Base-by-base conservation (phyloP, 2,113 vertebrate species). In the Myotis lucifugus region DNA sequence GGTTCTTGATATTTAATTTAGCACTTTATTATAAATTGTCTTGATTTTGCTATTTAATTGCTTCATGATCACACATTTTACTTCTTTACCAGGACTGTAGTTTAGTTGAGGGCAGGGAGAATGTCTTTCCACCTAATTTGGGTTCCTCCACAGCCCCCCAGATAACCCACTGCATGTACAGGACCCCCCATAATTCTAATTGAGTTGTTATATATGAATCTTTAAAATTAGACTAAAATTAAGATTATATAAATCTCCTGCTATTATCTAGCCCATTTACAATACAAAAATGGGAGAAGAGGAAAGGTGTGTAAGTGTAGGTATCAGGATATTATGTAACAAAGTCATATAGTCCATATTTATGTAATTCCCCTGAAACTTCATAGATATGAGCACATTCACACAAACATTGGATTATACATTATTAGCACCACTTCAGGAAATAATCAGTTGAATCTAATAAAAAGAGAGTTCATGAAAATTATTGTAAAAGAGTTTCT, bases 1-100 rank as follows among this genome's bases (percentile, higher is more conserved):
- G 25, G 34, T 70, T 70, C 34, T 95, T 95, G 73, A 94, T 88
- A 95, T 94, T 91, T 97, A 96, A 96, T 88, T 96, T 91, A 93
- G 17, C 25, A 73, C 70, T 89, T 95, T 90, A 96, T 95, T 87
- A 93, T 67, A 90, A 83, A 93, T 34, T 89, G 27, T 84, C 84
- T 85, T 92, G 27, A 40, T 67, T 84, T 94, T 94, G 8, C 77
- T 91, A 94, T 69, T 97, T 96, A 90, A 96, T 94, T 95, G 72
- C 21, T 82, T 94, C 46, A n/a, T 46, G 12, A 25, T 56, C 21
- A 82, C 64, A 84, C 32, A 12, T 82, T 66, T 84, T 40, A 85
- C 66, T 87, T 91, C 61, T 25, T 96, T 78, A 87, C 48, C 21
- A 79, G 40, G n/a, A 87, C 19, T 84, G 19, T 66, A 84, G 76